Percentiles rank a stretch among this genome's conserved stretches.
These are phyloP conservation scores for Rattus rattus DNA, from an alignment of 2,113 vertebrate species.

Conservation along the genomic window DNA sequence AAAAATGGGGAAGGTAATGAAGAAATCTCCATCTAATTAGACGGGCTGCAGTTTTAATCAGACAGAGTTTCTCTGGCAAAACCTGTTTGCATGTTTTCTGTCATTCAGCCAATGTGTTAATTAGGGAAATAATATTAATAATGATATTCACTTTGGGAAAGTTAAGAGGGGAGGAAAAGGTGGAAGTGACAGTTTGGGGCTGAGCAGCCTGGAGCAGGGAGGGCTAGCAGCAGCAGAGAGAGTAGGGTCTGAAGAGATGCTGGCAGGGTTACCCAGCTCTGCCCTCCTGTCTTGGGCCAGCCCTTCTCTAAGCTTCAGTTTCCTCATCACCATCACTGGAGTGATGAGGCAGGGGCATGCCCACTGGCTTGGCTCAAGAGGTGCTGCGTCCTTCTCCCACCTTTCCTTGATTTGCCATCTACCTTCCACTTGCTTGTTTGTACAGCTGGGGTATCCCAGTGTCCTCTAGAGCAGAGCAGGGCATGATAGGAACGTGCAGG, in stretches of 20 bases:
- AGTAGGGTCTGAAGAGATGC: background rate
- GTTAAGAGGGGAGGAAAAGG: slow-evolving; percentile 22
- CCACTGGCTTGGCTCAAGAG: background rate
- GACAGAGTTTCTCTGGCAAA: slow-evolving; percentile 77
- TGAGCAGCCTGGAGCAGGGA: accelerated
- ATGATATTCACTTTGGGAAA: slow-evolving; percentile 63
- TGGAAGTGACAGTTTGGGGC: slow-evolving; percentile 28
- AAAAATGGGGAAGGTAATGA: slow-evolving; percentile 68
- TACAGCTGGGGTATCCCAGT: accelerated
- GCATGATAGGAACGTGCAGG: background rate
- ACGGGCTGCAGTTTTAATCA: slow-evolving; percentile 82
- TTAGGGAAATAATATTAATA: slow-evolving; percentile 82
- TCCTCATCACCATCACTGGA: background rate
- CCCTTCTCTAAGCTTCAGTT: background rate
- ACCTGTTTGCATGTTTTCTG: slow-evolving; percentile 83
- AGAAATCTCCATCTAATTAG: slow-evolving; percentile 84
- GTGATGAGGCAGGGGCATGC: background rate
- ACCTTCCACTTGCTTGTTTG: background rate
- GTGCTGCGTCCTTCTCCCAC: accelerated
- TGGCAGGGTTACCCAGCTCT: background rate
- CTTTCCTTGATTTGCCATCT: background rate
- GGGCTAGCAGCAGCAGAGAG: background rate
- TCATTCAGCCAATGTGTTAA: slow-evolving; percentile 73
- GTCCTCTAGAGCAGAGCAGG: background rate
- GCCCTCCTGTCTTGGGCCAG: accelerated